Conservation (phyloP, 2,888 invertebrate species). For the Chrysolina haemoptera region DNA sequence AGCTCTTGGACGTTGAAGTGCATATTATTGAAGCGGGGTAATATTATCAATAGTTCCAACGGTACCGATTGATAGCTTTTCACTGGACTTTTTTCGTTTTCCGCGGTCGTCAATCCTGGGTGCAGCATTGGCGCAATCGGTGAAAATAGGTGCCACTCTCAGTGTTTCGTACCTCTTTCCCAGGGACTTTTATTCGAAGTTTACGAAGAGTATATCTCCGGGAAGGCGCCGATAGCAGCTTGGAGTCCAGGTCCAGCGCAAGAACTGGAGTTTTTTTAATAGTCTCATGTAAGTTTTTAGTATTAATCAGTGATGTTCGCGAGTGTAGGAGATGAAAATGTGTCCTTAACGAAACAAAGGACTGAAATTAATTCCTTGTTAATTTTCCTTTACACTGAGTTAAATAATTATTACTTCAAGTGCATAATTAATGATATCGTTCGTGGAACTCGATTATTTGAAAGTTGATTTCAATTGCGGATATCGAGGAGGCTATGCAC, state of each 20-base stretch:
- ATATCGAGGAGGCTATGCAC: too few species aligned
- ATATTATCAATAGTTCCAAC: not conserved
- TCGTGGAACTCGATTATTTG: too few species aligned
- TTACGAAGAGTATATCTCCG: conserved; percentile 50
- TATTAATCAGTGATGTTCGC: not conserved
- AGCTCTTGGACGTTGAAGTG: conserved; percentile 56
- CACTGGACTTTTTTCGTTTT: conserved; percentile 24
- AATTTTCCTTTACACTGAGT: not conserved
- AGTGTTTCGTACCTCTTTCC: conserved; percentile 47
- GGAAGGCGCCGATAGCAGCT: conserved; percentile 49
- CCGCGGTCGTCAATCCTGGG: conserved; percentile 48
- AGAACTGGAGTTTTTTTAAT: conserved; percentile 44
- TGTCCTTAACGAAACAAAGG: not conserved
- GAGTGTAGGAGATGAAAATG: not conserved
- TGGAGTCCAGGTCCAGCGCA: conserved; percentile 28
- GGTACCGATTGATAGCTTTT: conserved; percentile 42
- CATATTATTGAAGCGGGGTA: conserved; percentile 14
- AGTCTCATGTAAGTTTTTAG: conserved; percentile 49
- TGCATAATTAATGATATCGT: not conserved
- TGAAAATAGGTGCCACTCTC: conserved; percentile 48
- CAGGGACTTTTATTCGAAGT: conserved; percentile 46
- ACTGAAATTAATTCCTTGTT: not conserved
- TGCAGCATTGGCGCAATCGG: conserved; percentile 43
- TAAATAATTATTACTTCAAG: not conserved
- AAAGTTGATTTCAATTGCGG: too few species aligned